phyloP scores from a whole-genome alignment of 2,113 vertebrate species.

The Theristicus caerulescens region DNA sequence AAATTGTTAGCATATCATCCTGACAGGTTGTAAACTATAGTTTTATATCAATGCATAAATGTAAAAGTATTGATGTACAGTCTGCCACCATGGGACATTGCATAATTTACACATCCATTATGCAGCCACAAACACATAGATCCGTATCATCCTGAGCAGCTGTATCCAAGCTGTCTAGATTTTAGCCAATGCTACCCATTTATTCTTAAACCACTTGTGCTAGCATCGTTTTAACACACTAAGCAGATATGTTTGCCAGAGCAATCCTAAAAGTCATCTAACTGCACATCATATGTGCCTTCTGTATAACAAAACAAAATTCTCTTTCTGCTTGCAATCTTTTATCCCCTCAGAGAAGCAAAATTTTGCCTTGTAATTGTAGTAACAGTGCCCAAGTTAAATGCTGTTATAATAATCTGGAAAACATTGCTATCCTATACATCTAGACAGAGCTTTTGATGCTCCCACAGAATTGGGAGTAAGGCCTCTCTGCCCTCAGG shows the following conservation, averaged over 20 bases:
- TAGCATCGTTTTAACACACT: background rate
- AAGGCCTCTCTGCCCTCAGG: background rate
- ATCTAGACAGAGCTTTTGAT: background rate
- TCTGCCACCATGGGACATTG: background rate
- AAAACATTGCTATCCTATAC: background rate
- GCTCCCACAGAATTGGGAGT: background rate
- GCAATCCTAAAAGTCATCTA: background rate
- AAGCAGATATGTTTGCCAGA: background rate
- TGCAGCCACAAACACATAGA: conserved; percentile 15
- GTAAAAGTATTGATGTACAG: conserved; percentile 1
- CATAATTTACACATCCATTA: conserved; percentile 27
- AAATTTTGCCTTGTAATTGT: background rate
- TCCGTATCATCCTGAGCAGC: background rate
- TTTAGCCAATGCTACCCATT: background rate
- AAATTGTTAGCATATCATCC: conserved; percentile 12
- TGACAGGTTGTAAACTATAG: background rate
- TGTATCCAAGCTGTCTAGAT: background rate
- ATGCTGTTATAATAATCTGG: background rate
- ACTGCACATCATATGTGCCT: background rate
- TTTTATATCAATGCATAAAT: conserved; percentile 9
- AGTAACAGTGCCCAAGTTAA: background rate
- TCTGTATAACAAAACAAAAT: background rate
- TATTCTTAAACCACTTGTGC: background rate
- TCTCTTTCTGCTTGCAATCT: background rate
- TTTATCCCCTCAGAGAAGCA: background rate